Base-by-base conservation (phyloP, 2,888 invertebrate species). In the Thereva nobilitata region DNA sequence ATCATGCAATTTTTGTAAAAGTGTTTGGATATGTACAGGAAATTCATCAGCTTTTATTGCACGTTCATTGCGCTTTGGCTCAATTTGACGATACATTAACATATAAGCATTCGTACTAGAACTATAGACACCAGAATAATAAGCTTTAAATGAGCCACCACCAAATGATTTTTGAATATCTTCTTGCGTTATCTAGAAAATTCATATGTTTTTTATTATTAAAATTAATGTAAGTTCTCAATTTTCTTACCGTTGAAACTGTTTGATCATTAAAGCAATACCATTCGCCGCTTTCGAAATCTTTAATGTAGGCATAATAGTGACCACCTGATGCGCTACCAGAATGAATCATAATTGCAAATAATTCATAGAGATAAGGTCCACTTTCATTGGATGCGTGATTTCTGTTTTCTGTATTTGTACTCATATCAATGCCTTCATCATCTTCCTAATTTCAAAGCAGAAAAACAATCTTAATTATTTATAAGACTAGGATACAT, bases 281-380 rank as follows among this genome's bases (percentile, higher is more conserved):
- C 94, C 94, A 95, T 72, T 88, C 86, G 68, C 87, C 85, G 64
- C 84, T 87, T 68, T 85, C 84, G 72, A 90, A 88, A 75, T 90
- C 92, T 84, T 92, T 93, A 68, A 95, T 92, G 75, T 93, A 94
- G 1, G 93, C 94, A 79, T 92, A 95, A 79, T 95, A 95, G 80
- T 95, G 95, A 1, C 95, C 95, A 35, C 93, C 93, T 12, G 90
- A 89, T 0, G 94, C 93, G 79, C 91, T 93, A 8, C 95, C 95
- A 35, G 92, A 91, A 81, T 95, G 95, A 67, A 95, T 91, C 92
- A 95, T 93, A 71, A 95, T 92, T 12, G 93, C 92, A 79, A 93
- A 95, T 42, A 95, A 81, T 78, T 95, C 93, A 78, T 95, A 95
- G 53, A 87, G 81, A 78, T 89, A 91, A 0, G 91, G 90, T 2